Percentiles rank a stretch among this genome's conserved stretches.
Evolutionary conservation across 2,888 invertebrate genomes (phyloP).

Genomic region (Callosobruchus maculatus): DNA sequence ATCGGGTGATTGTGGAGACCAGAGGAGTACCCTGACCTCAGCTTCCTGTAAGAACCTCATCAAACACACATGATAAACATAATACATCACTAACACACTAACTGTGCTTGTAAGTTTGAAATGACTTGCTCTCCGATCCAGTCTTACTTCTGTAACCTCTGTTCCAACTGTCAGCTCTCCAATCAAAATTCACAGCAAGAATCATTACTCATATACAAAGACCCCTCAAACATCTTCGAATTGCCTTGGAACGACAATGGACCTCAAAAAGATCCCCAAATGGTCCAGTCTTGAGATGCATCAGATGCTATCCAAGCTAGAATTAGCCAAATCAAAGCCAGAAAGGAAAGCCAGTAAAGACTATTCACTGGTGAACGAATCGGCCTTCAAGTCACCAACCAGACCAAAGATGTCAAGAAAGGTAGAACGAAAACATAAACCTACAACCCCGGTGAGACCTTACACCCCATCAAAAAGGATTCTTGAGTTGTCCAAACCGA

Average conservation of each 20-base stretch:
- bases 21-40: too few species aligned
- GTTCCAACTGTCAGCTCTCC: background rate
- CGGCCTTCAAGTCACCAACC: background rate
- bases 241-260: background rate
- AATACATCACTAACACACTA: too few species aligned
- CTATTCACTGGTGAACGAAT: too few species aligned
- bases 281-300: background rate
- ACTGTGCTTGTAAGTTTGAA: too few species aligned
- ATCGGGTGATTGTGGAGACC: too few species aligned
- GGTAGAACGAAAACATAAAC: background rate
- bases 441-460: background rate
- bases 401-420: too few species aligned
- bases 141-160: background rate
- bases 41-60: too few species aligned
- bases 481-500: background rate
- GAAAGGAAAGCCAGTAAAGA: too few species aligned
- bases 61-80: too few species aligned
- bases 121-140: too few species aligned
- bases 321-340: background rate
- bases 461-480: background rate
- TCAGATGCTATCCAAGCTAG: background rate
- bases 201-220: background rate
- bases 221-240: background rate
- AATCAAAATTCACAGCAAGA: background rate
- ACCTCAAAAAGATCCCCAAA: background rate